Conservation (phyloP, 2,113 vertebrate species). For the Cathartes aura region DNA sequence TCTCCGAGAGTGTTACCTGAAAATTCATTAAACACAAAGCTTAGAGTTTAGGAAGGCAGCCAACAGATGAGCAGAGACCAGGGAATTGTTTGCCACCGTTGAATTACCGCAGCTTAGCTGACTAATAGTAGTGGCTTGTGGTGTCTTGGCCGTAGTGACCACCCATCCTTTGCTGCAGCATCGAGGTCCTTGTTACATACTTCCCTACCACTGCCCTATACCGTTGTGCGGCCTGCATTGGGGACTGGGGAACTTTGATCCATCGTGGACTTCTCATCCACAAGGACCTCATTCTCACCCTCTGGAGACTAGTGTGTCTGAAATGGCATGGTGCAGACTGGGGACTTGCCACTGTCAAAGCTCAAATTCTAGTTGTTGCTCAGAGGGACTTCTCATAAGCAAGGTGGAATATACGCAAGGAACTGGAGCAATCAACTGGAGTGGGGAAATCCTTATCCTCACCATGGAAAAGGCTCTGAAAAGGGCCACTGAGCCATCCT, state of each 20-base stretch:
- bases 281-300: background rate
- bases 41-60: background rate
- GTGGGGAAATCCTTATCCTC: background rate
- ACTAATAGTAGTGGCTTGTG: too few species aligned
- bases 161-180: background rate
- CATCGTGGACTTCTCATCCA: background rate
- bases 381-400: background rate
- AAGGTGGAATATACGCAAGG: background rate
- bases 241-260: background rate
- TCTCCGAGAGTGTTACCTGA: background rate
- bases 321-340: background rate
- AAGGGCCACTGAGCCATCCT: background rate
- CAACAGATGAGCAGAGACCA: background rate
- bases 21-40: background rate
- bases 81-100: background rate
- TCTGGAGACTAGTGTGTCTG: background rate
- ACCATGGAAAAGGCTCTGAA: background rate
- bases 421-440: rapidly evolving
- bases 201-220: background rate
- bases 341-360: background rate
- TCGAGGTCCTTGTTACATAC: rapidly evolving
- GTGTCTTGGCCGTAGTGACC: background rate
- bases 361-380: background rate
- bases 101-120: background rate
- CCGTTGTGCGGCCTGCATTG: rapidly evolving